These are phyloP conservation scores for Ormyrus nitidulus DNA, from an alignment of 2,888 invertebrate species.

Conservation along the genomic window DNA sequence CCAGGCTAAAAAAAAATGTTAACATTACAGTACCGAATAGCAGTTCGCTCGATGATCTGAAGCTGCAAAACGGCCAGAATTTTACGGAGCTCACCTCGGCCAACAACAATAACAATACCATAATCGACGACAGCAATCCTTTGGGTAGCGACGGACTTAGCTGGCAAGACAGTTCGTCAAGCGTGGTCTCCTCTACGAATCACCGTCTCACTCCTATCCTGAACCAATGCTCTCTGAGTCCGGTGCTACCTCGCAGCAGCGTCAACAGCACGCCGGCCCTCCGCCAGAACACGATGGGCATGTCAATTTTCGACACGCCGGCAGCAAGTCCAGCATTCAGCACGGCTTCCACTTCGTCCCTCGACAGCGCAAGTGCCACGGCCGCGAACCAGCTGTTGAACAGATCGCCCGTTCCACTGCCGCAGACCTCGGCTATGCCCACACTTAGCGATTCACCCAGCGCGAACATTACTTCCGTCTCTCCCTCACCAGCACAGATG, in stretches of 20 bases:
- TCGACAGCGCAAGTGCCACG: conserved; percentile 60
- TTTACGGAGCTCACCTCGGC: conserved; percentile 32
- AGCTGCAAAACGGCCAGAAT: conserved; percentile 67
- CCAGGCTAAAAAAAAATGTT: neutral
- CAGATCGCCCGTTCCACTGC: conserved; percentile 46
- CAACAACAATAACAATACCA: conserved; percentile 56
- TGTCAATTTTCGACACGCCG: conserved; percentile 66
- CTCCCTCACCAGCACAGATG: conserved; percentile 7
- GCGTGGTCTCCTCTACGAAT: conserved; percentile 60
- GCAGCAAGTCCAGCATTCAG: conserved; percentile 71
- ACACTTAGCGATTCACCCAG: conserved; percentile 27
- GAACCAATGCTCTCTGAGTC: conserved; percentile 68
- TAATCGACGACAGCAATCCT: conserved; percentile 55
- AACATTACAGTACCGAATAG: conserved; percentile 68
- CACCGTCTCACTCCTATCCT: conserved; percentile 70
- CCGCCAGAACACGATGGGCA: conserved; percentile 37
- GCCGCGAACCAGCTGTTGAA: conserved; percentile 17
- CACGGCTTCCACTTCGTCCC: conserved; percentile 70
- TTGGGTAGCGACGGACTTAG: conserved; percentile 53
- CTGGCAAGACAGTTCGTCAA: conserved; percentile 68
- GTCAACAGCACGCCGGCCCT: conserved; percentile 58
- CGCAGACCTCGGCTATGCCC: conserved; percentile 50
- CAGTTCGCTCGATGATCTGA: conserved; percentile 71
- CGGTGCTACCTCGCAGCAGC: conserved; percentile 64
- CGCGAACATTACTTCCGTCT: conserved; percentile 5